These are phyloP conservation scores for Tympanoctomys barrerae DNA, from an alignment of 2,797 vertebrate species.

Conservation along the genomic window DNA sequence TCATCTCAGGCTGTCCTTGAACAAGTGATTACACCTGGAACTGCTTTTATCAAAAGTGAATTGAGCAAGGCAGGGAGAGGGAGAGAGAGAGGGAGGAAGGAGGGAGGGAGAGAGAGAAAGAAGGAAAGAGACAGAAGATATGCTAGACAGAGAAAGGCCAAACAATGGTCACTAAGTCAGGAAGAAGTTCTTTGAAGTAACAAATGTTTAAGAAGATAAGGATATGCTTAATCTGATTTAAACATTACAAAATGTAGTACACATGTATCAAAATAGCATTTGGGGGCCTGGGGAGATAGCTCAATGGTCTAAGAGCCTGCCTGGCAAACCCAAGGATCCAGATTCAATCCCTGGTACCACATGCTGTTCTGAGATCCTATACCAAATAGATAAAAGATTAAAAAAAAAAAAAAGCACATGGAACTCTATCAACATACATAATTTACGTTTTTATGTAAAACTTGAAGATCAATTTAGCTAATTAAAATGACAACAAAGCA, in stretches of 20 bases:
- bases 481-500: background rate
- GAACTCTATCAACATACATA: background rate
- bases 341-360: too few species aligned
- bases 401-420: too few species aligned
- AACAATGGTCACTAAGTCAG: background rate
- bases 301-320: too few species aligned
- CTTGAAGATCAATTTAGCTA: background rate
- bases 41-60: background rate
- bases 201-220: background rate
- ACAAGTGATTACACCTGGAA: background rate
- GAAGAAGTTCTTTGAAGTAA: background rate
- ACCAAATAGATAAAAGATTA: too few species aligned
- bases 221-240: background rate
- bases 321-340: too few species aligned
- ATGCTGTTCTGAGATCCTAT: too few species aligned
- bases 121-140: background rate
- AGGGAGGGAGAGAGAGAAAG: background rate
- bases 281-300: too few species aligned
- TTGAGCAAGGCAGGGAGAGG: too few species aligned
- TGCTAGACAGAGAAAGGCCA: background rate
- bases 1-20: background rate
- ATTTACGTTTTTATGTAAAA: background rate
- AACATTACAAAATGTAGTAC: background rate
- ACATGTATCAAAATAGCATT: background rate
- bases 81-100: background rate